A percentile compares a stretch with the other conserved stretches of the same genome.
These are phyloP conservation scores for Drosophila eugracilis DNA, from an alignment of 1,140 invertebrate species.

Conservation along the genomic window DNA sequence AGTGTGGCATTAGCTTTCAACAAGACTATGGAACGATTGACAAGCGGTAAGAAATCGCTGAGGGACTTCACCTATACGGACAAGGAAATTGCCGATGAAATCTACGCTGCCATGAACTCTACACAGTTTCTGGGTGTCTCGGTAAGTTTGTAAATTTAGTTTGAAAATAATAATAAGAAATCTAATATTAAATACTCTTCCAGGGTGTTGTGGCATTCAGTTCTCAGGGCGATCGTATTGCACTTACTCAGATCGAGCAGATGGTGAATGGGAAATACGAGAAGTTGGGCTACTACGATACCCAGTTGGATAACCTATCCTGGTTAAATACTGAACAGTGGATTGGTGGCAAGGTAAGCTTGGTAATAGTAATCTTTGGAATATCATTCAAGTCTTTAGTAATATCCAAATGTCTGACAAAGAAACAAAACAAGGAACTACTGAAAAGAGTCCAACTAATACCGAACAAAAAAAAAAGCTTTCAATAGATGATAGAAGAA, in stretches of 20 bases:
- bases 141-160: slow-evolving; percentile 87
- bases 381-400: background rate
- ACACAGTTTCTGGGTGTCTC: slow-evolving; percentile 99
- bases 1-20: slow-evolving; percentile 98
- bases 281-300: slow-evolving; percentile 98
- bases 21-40: slow-evolving; percentile 95
- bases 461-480: background rate
- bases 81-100: slow-evolving; percentile 96
- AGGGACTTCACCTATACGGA: slow-evolving; percentile 99
- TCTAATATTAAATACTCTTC: slow-evolving; percentile 33
- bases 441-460: background rate
- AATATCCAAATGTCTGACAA: slow-evolving; percentile 22
- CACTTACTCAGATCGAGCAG: slow-evolving; percentile 99
- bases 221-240: slow-evolving; percentile 98
- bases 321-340: slow-evolving; percentile 96
- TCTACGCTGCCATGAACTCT: slow-evolving; percentile 98
- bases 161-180: background rate
- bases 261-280: slow-evolving; percentile 97
- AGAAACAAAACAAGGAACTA: background rate
- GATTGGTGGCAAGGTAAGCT: slow-evolving; percentile 89
- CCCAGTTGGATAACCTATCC: slow-evolving; percentile 96
- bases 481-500: background rate
- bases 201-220: slow-evolving; percentile 97
- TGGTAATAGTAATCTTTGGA: slow-evolving; percentile 12
- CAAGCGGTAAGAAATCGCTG: slow-evolving; percentile 91